Conservation (phyloP, 1,140 invertebrate genomes). For the Drosophila teissieri region DNA sequence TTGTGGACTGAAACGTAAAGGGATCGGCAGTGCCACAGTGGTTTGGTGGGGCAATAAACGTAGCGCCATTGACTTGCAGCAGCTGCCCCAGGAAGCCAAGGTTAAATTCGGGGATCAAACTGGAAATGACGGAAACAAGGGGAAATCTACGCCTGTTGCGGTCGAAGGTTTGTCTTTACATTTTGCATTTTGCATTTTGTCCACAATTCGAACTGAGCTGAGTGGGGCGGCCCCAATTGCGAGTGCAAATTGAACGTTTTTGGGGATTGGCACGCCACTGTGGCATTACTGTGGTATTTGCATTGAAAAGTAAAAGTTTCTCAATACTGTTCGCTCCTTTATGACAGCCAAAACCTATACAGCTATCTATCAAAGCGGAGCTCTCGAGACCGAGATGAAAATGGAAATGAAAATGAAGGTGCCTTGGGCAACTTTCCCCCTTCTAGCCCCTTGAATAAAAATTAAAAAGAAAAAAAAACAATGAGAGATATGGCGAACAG, state of each 20-base stretch:
- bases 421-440: slow-evolving; percentile 34
- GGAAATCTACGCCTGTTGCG: slow-evolving; percentile 18
- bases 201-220: slow-evolving; percentile 5
- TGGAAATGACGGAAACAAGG: background rate
- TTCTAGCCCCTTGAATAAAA: background rate
- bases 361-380: slow-evolving; percentile 7
- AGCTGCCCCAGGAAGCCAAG: slow-evolving; percentile 16
- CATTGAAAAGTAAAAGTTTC: slow-evolving; percentile 50
- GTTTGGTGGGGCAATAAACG: slow-evolving; percentile 47
- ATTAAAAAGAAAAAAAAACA: background rate
- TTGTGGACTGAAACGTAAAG: slow-evolving; percentile 1
- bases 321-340: slow-evolving; percentile 19
- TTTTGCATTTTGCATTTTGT: slow-evolving; percentile 23
- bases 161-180: slow-evolving; percentile 22
- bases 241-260: slow-evolving; percentile 33
- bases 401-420: slow-evolving; percentile 29
- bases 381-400: slow-evolving; percentile 18
- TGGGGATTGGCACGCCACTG: slow-evolving; percentile 4
- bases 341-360: slow-evolving; percentile 29
- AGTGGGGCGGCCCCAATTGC: background rate
- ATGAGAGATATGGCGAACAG: slow-evolving; percentile 32
- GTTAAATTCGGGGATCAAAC: slow-evolving; percentile 5
- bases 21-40: slow-evolving; percentile 23
- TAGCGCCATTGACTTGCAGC: slow-evolving; percentile 27
- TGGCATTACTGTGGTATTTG: slow-evolving; percentile 1